Conservation (phyloP, 2,113 vertebrate genomes). For the Osmerus mordax region DNA sequence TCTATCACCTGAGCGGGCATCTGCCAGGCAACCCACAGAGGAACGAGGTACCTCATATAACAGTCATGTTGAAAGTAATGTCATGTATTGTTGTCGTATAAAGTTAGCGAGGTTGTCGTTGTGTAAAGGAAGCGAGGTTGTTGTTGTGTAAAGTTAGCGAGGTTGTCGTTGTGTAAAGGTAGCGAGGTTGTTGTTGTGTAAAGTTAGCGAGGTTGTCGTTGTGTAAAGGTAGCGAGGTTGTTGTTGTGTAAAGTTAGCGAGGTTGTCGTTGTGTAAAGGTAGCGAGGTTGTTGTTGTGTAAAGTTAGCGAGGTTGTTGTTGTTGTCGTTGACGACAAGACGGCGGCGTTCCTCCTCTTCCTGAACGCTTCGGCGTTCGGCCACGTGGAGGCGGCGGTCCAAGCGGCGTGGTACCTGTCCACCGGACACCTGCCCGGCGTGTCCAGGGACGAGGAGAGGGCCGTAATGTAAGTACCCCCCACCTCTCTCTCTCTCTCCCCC, state of each 20-base stretch:
- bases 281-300: no score
- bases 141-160: no score
- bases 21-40: constrained; percentile 67
- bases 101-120: no score
- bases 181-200: no score
- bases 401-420: constrained; percentile 80
- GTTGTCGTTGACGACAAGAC: constrained; percentile 53
- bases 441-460: constrained; percentile 79
- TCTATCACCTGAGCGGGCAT: constrained; percentile 77
- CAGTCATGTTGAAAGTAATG: neutral
- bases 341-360: constrained; percentile 80
- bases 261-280: no score
- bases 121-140: no score
- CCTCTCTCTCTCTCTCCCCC: no score
- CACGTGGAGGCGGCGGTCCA: constrained; percentile 80
- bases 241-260: no score
- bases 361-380: constrained; percentile 80
- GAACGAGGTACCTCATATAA: constrained; percentile 76
- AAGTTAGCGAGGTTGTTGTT: no score
- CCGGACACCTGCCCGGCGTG: constrained; percentile 79
- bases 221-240: no score
- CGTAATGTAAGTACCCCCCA: constrained; percentile 77
- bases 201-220: no score
- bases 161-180: no score
- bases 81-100: neutral